phyloP scores from a whole-genome alignment of 35 echinoderm and acorn worm genomes.

The Stichopus chloronotus region DNA sequence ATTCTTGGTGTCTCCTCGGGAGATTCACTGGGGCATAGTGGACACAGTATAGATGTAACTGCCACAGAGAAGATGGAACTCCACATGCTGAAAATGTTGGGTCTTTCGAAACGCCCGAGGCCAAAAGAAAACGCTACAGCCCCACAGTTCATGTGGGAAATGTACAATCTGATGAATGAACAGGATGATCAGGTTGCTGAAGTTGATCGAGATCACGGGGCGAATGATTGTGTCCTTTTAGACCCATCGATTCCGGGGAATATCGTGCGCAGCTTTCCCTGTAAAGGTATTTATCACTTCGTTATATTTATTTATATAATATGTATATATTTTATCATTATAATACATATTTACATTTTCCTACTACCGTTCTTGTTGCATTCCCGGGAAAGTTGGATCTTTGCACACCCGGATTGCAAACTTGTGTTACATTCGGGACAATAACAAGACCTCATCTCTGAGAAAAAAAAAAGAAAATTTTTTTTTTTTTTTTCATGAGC shows the following conservation, averaged over 20 bases:
- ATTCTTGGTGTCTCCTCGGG: no score
- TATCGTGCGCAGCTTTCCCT: conserved; percentile 86
- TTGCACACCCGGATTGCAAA: neutral
- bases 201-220: conserved; percentile 26
- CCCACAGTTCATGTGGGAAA: conserved; percentile 95
- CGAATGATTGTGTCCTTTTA: conserved; percentile 60
- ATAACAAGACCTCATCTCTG: no score
- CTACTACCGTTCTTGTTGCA: no score
- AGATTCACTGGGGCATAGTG: neutral
- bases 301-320: neutral
- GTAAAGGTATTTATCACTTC: conserved; percentile 69
- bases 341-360: no score
- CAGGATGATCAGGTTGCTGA: neutral
- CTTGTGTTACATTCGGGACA: neutral
- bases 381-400: neutral
- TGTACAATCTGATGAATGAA: conserved; percentile 76
- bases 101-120: conserved; percentile 75
- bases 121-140: conserved; percentile 85
- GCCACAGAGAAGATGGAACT: conserved; percentile 74
- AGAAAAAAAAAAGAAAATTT: no score
- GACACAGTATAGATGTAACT: neutral
- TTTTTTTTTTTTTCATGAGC: no score
- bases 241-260: conserved; percentile 78
- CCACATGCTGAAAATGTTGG: conserved; percentile 81
- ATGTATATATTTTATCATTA: neutral